Conservation (phyloP, 2,797 vertebrate species). For the Ibycter americanus region DNA sequence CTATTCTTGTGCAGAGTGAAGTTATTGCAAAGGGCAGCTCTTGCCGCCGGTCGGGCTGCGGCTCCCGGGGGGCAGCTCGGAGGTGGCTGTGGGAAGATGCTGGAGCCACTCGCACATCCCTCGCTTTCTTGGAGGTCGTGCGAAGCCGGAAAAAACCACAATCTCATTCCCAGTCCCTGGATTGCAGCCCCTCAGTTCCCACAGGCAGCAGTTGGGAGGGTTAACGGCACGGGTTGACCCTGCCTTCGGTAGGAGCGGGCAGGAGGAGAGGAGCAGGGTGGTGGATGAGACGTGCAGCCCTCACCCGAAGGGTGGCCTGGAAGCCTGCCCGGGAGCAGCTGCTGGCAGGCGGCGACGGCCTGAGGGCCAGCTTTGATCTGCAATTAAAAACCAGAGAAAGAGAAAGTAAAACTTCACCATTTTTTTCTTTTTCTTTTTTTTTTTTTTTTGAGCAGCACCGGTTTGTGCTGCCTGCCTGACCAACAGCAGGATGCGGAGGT, state of each 20-base stretch:
- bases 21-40: neutral
- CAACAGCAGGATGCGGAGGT: accelerated
- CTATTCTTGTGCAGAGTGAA: neutral
- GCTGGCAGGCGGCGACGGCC: neutral
- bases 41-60: accelerated
- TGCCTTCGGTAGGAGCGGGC: neutral
- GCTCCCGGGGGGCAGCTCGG: neutral
- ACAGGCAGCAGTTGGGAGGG: neutral
- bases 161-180: neutral
- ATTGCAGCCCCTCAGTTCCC: neutral
- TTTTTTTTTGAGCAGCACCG: accelerated
- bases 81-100: constrained; percentile 28
- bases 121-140: neutral
- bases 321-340: neutral
- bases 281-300: neutral
- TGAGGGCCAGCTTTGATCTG: constrained; percentile 28
- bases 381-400: constrained; percentile 28
- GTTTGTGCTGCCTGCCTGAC: neutral
- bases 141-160: neutral
- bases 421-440: neutral
- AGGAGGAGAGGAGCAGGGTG: neutral
- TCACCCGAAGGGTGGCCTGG: neutral
- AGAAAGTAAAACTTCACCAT: constrained; percentile 40
- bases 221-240: neutral
- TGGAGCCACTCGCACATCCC: neutral